A percentile compares a stretch with the other conserved stretches of the same genome.
Evolutionary conservation across 2,888 invertebrate genomes (phyloP).

Genomic region (Napeogenes inachia): DNA sequence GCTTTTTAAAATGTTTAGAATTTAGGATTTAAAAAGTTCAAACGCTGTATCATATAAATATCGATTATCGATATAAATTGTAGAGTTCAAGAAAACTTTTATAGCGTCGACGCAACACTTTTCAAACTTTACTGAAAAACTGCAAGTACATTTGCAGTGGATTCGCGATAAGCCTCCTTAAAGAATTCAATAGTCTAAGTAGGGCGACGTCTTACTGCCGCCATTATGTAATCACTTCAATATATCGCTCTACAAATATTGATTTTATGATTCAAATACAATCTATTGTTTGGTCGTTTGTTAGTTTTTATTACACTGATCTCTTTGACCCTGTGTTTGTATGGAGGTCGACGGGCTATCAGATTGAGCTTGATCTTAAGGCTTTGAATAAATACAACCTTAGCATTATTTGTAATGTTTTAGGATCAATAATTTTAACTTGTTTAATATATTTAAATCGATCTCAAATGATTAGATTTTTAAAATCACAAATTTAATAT

Average conservation of each 20-base stretch:
- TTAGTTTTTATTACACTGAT: conserved; percentile 49
- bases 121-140: neutral
- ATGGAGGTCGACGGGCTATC: conserved; percentile 54
- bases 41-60: neutral
- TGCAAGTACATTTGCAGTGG: neutral
- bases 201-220: neutral
- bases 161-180: conserved; percentile 14
- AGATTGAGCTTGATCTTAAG: conserved; percentile 56
- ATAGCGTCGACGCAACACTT: neutral
- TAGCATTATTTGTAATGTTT: neutral
- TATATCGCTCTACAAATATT: conserved; percentile 21
- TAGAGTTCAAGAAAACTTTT: neutral
- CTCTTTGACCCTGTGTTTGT: conserved; percentile 53
- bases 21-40: neutral
- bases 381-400: conserved; percentile 41
- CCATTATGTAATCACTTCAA: neutral
- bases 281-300: conserved; percentile 24
- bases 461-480: conserved; percentile 30
- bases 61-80: neutral
- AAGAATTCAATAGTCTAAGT: conserved; percentile 8
- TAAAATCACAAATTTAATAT: neutral
- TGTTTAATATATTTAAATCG: conserved; percentile 1
- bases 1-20: neutral
- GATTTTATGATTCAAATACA: conserved; percentile 19
- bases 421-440: conserved; percentile 15